Base-by-base conservation (phyloP, 2,888 invertebrate genomes). In the Dorcus parallelipipedus region DNA sequence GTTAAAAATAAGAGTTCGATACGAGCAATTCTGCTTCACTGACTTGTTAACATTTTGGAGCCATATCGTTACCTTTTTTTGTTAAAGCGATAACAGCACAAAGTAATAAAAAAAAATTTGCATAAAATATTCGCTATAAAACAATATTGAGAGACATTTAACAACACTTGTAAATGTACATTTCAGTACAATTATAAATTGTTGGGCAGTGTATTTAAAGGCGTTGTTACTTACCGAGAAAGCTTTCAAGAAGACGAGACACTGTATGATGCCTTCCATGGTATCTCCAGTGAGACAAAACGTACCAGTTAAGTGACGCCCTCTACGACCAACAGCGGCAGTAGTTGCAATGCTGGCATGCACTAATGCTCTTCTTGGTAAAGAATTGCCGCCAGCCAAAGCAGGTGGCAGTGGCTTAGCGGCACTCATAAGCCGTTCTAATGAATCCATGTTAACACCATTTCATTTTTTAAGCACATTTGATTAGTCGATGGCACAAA, bases 251-350 rank as follows among this genome's bases (percentile, higher is more conserved):
- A 93, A 93, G 71, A 94, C 94, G 72, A 94, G 85, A 78, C 93
- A 93, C 82, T 94, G 93, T 76, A 94, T 93, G 75, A 94, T 93
- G 69, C 93, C 93, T 76, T 94, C 93, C 93, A 94, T 93, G 60
- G 93, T 93, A 80, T 93, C 93, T 54, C 93, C 93, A 49, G 92
- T 91, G 60, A 93, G 85, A 74, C 93, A 92, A 80, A 94, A 93
- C 53, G 92, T 93, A 69, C 93, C 93, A 14, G 91, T 91, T 64
- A 93, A 84, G 75, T 93, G 92, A 64, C 92, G 83, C 66, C 90
- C 90, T 75, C 90, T 88, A 72, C 90, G 87, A 40, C 91, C 87
- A 53, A 89, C 86, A 54, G 88, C 86, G 14, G 83, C 82, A 57
- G 89, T 88, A 14, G 84, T 82, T 48, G 89, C 88, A 64, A 90